Conservation (phyloP, 2,888 invertebrate species). For the Phrixothrix hirtus region DNA sequence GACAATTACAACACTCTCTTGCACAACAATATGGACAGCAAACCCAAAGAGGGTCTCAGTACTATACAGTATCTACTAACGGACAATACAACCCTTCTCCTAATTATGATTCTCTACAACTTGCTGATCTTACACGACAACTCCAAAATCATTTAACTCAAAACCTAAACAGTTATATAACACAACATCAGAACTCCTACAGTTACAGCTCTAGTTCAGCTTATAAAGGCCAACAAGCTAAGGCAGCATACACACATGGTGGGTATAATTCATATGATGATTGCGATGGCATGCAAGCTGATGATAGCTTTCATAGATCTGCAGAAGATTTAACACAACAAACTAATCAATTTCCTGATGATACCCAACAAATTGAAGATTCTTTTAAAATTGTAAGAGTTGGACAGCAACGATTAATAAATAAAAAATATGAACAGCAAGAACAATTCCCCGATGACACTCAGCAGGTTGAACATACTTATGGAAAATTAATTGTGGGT, state of each 20-base stretch:
- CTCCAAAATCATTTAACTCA: conserved; percentile 47
- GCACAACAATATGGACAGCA: conserved; percentile 33
- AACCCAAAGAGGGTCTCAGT: conserved; percentile 36
- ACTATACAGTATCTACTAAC: conserved; percentile 34
- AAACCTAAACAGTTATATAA: conserved; percentile 50
- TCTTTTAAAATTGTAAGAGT: conserved; percentile 13
- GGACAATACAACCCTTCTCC: conserved; percentile 36
- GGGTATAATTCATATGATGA: conserved; percentile 12
- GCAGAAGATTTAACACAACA: conserved; percentile 43
- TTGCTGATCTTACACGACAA: conserved; percentile 44
- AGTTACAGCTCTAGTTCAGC: conserved; percentile 37
- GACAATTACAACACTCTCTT: conserved; percentile 46
- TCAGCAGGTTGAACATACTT: conserved; percentile 25
- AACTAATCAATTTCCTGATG: conserved; percentile 14
- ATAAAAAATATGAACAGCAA: neutral
- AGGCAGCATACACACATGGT: conserved; percentile 4
- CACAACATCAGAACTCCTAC: conserved; percentile 37
- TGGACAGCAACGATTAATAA: conserved; percentile 3
- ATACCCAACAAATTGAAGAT: conserved; percentile 37
- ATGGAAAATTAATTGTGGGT: conserved; percentile 6
- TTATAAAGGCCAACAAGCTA: conserved; percentile 6
- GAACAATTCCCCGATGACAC: neutral
- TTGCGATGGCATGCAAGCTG: conserved; percentile 27
- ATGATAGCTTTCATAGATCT: conserved; percentile 19
- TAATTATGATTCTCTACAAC: conserved; percentile 40